A percentile compares a stretch with the other conserved stretches of the same genome.
Evolutionary conservation across 2,888 invertebrate genomes (phyloP).

Genomic region (Dione vanillae): DNA sequence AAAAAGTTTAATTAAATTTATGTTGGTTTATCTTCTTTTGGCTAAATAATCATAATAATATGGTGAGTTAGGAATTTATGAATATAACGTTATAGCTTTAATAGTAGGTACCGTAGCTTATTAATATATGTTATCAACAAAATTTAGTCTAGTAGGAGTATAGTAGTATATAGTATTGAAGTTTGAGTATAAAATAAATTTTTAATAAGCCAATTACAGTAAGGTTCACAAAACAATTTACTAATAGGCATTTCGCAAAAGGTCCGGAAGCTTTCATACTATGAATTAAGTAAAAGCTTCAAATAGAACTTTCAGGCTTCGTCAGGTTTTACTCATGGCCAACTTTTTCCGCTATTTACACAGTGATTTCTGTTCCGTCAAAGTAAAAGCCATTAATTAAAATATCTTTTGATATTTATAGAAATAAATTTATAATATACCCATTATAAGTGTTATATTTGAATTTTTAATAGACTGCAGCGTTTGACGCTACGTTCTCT

Average conservation of each 20-base stretch:
- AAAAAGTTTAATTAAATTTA: no score
- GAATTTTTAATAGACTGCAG: no score
- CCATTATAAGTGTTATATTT: no score
- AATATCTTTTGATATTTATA: background rate
- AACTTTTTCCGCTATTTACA: background rate
- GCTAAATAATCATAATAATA: no score
- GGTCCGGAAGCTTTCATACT: background rate
- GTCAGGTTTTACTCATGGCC: background rate
- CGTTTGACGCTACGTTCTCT: no score
- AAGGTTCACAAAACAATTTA: background rate
- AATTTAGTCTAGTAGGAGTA: background rate
- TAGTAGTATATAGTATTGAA: no score
- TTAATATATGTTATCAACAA: background rate
- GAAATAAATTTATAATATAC: no score
- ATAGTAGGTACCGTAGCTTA: no score
- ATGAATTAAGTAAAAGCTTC: background rate
- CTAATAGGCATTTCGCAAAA: constrained; percentile 5
- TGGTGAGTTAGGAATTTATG: no score
- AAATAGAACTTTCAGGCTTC: constrained; percentile 1
- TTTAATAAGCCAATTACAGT: background rate
- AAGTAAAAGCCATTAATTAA: background rate
- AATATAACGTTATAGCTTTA: no score
- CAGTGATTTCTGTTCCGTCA: background rate
- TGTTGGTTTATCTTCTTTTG: no score
- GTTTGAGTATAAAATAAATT: background rate